Percentiles rank a stretch among this genome's conserved stretches.
Evolutionary conservation across 2,113 vertebrate genomes (phyloP).

Genomic region (Oreochromis tanganicae): DNA sequence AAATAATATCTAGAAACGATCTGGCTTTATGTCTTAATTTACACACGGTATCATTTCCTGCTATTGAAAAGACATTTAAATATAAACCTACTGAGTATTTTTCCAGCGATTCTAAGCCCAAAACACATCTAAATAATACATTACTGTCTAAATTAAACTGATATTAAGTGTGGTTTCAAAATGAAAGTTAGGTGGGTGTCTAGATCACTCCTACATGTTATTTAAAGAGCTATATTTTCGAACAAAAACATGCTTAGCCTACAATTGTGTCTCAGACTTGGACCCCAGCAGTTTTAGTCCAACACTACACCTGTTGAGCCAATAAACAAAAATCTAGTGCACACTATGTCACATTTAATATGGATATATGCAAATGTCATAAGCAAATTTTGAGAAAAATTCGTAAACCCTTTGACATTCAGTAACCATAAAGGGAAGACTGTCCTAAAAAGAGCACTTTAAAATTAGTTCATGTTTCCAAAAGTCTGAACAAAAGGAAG

Average conservation of each 20-base stretch:
- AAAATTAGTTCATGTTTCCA: neutral
- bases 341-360: neutral
- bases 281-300: neutral
- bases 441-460: neutral
- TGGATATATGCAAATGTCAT: neutral
- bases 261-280: neutral
- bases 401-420: neutral
- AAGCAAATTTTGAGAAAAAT: neutral
- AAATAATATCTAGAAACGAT: neutral
- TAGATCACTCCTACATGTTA: neutral
- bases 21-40: neutral
- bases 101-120: neutral
- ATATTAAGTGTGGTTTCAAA: neutral
- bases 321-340: neutral
- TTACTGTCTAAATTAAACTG: neutral
- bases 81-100: neutral
- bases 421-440: neutral
- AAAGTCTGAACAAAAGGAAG: neutral
- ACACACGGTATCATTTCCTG: rapidly evolving
- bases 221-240: neutral
- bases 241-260: neutral
- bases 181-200: neutral
- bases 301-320: neutral
- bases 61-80: neutral
- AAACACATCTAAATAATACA: neutral